Conservation (phyloP, 2,797 vertebrate species). For the Pangasius macronema region DNA sequence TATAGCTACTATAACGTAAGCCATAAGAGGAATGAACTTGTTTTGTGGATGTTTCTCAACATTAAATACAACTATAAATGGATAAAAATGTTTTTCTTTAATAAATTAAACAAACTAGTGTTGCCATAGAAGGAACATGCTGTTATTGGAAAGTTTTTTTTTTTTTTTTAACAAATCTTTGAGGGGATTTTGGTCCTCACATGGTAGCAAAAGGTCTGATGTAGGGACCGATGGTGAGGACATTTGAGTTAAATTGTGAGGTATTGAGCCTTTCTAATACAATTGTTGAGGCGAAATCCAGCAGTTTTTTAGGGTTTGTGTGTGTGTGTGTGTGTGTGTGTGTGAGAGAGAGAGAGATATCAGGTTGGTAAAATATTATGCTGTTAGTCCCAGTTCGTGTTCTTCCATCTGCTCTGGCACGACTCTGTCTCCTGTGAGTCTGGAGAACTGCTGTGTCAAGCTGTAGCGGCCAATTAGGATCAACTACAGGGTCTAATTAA, state of each 20-base stretch:
- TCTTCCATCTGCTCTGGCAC: constrained; percentile 26
- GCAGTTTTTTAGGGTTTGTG: neutral
- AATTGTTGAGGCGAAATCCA: neutral
- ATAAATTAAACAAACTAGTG: neutral
- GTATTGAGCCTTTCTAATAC: neutral
- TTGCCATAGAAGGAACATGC: neutral
- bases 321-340: neutral
- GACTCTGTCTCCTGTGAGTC: constrained; percentile 9
- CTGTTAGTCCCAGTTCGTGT: neutral
- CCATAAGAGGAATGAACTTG: neutral
- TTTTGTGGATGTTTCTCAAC: neutral
- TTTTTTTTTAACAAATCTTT: neutral
- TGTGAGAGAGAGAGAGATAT: neutral
- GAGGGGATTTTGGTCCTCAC: neutral
- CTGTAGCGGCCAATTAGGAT: constrained; percentile 46
- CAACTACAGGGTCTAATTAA: constrained; percentile 37
- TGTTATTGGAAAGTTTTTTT: neutral
- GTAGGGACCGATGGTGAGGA: neutral
- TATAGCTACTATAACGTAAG: neutral
- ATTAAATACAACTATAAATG: neutral
- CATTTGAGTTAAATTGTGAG: neutral
- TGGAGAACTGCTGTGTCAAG: constrained; percentile 21
- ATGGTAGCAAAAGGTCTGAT: neutral
- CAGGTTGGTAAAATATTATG: neutral
- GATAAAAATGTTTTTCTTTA: neutral